A percentile compares a stretch with the other conserved stretches of the same genome.
phyloP scores from a whole-genome alignment of 1,140 invertebrate species.

The Pinna nobilis region DNA sequence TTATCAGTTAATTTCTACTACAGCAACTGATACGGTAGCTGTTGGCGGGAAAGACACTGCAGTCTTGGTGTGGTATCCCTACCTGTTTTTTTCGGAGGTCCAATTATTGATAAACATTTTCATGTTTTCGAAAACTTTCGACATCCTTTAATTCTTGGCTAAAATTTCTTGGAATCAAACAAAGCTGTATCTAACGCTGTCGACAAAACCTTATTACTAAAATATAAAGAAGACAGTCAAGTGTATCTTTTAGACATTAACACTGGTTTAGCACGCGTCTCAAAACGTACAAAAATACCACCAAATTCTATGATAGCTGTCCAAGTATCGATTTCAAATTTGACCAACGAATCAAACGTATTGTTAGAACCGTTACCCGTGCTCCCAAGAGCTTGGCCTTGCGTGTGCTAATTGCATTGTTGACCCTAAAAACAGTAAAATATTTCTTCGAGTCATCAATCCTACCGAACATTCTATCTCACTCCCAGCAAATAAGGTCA shows the following conservation, averaged over 20 bases:
- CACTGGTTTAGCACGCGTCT: conserved; percentile 18
- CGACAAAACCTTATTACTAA: background rate
- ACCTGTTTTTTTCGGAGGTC: conserved; percentile 5
- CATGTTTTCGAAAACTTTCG: conserved; percentile 30
- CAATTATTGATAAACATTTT: background rate
- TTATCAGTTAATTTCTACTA: background rate
- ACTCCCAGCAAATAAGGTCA: conserved; percentile 10
- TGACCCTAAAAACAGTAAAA: background rate
- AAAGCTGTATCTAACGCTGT: conserved; percentile 7
- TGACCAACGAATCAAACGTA: background rate
- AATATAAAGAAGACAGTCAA: background rate
- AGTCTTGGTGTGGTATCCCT: conserved; percentile 18
- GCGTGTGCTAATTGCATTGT: conserved; percentile 34
- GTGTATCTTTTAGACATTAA: conserved; percentile 10
- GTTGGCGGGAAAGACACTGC: conserved; percentile 19
- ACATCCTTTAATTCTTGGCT: conserved; percentile 32
- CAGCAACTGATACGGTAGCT: background rate
- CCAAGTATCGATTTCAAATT: conserved; percentile 16
- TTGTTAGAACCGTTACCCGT: conserved; percentile 22
- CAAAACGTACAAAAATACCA: background rate
- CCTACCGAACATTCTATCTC: conserved; percentile 21
- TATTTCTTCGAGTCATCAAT: conserved; percentile 24
- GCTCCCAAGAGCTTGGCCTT: conserved; percentile 18
- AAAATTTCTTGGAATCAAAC: conserved; percentile 15
- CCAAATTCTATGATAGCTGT: background rate